These are phyloP conservation scores for Aporophyla nigra DNA, from an alignment of 2,888 invertebrate species.

Conservation along the genomic window DNA sequence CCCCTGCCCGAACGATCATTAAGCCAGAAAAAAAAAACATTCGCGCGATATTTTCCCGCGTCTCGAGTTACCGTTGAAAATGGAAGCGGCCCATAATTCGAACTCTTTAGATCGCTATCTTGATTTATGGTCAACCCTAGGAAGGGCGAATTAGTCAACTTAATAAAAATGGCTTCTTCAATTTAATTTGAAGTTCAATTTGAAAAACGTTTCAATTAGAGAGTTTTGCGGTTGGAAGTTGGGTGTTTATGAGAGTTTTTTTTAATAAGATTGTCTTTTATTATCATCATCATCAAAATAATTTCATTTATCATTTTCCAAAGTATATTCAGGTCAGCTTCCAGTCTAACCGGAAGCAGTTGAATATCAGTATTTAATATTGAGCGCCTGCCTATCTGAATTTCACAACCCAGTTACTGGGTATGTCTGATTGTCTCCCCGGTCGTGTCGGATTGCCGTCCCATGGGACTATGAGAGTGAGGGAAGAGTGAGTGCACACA, in stretches of 20 bases:
- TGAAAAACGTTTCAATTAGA: conserved; percentile 18
- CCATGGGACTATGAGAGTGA: no score
- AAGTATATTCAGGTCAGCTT: no score
- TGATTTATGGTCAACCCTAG: conserved; percentile 61
- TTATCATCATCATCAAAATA: no score
- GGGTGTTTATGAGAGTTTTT: not conserved
- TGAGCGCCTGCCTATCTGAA: no score
- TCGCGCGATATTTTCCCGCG: conserved; percentile 40
- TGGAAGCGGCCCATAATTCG: conserved; percentile 66
- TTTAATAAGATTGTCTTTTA: not conserved
- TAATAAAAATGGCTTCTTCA: conserved; percentile 14
- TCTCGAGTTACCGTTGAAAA: conserved; percentile 55
- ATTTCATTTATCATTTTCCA: no score
- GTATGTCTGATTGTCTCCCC: no score
- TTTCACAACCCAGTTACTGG: no score
- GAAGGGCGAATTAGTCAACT: conserved; percentile 33
- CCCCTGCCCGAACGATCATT: conserved; percentile 47
- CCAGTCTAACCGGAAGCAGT: no score
- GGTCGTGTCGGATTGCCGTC: no score
- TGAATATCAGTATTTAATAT: no score
- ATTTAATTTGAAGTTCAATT: conserved; percentile 34
- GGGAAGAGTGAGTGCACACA: no score
- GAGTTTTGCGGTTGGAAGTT: not conserved
- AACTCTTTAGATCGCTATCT: conserved; percentile 52
- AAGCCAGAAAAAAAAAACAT: conserved; percentile 34